Evolutionary conservation across 2,888 invertebrate species (phyloP), one percentile per base, ranked within the genome.

Genomic region (Blera fallax): DNA sequence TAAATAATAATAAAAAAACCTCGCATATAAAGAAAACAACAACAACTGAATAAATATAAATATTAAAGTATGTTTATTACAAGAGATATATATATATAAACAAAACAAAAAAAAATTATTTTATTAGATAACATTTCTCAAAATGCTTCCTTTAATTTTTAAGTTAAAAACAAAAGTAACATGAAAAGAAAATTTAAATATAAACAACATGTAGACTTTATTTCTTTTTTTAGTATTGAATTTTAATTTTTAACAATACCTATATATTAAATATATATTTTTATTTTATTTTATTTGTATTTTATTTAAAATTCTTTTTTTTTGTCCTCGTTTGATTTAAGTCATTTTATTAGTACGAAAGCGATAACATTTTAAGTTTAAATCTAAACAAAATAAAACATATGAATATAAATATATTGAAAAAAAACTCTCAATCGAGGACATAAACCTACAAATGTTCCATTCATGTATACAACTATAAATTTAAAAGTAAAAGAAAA

Each of bases 121-220:
- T 29, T 32, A 58, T 56, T 32, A 34, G 11, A 81, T 14, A 45
- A 34, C 10, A 65, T 43, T 70, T 76, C 62, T 74, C 56, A 76
- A 76, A 78, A 85, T 81, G 81, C 85, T 85, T 85, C 85, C 85
- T 85, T 81, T 85, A 77, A 37, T 56, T 37, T 29, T 4, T 77
- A 85, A 81, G 81, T 58, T 62, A 34, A 32, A 32, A 40, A 43
- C 10, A n/a, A 21, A 65, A 37, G 40, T 32, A 34, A 52, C 14
- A 60, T 43, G 10, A 45, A 64, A 18, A 34, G 1, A n/a, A 21
- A 0, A 52, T 32, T 3, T 24, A 32, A 56, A 65, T 52, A 11
- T 18, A 43, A n/a, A n/a, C n/a, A n/a, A n/a, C n/a, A 60, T 50
- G 45, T 45, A 45, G 3, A 54, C 14, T 40, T 58, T 65, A 16